These are phyloP conservation scores for Stratiolaelaps scimitus DNA, from an alignment of 1,140 invertebrate species.

Conservation along the genomic window DNA sequence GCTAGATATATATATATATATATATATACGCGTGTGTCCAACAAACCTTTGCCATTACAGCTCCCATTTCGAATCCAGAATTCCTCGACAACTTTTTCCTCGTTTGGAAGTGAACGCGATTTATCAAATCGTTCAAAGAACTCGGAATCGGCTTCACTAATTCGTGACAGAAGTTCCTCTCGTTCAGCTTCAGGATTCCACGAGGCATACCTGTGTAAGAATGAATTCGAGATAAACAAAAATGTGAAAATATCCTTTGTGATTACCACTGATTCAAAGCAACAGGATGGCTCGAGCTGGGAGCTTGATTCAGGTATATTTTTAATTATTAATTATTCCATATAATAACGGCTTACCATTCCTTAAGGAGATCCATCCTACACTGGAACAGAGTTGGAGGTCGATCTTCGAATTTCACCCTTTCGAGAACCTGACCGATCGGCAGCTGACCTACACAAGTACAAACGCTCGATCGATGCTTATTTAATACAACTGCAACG, in stretches of 20 bases:
- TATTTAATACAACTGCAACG: too few species aligned
- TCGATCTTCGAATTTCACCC: slow-evolving; percentile 50
- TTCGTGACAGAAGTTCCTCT: not conserved
- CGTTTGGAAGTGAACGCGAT: not conserved
- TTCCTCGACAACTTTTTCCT: slow-evolving; percentile 12
- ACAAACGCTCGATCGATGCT: too few species aligned
- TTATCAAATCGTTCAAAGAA: slow-evolving; percentile 9
- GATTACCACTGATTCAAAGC: not conserved
- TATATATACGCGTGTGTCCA: too few species aligned
- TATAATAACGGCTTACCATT: slow-evolving; percentile 50
- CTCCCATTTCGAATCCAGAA: not conserved
- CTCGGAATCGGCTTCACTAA: slow-evolving; percentile 11
- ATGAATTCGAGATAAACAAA: not conserved
- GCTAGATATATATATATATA: too few species aligned
- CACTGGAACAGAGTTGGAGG: slow-evolving; percentile 73
- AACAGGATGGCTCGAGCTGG: not conserved
- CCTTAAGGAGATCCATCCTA: slow-evolving; percentile 66
- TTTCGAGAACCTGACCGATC: slow-evolving; percentile 43
- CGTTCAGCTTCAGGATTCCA: not conserved
- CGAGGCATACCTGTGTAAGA: not conserved
- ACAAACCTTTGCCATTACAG: not conserved
- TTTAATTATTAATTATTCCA: not conserved
- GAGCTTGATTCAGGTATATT: not conserved
- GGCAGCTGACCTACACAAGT: slow-evolving; percentile 1
- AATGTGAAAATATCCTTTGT: not conserved